Evolutionary conservation across 1,140 invertebrate species (phyloP), one percentile per base, ranked within the genome.

Genomic region (Bombus cullumanus): DNA sequence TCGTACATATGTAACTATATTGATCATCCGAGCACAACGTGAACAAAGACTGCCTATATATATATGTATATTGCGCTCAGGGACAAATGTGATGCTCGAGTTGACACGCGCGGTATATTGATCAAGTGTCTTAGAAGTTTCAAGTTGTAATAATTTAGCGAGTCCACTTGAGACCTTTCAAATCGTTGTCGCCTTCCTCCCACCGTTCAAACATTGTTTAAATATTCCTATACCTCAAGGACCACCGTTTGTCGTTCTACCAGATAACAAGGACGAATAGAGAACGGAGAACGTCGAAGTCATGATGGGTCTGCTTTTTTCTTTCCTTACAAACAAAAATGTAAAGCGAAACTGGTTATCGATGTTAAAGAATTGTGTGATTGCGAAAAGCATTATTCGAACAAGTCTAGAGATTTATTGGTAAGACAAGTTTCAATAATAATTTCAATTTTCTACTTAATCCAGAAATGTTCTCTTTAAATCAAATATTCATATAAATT

Each of bases 31-130:
- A 81, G 76, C 88, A 81, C 79, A 74, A 90, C 89, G 88, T 81
- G 89, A 88, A 90, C 89, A 90, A 90, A 90, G 88, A 74, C 13
- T 12, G 39, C n/a, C 13, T 47, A 43, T 43, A 13, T 53, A 25
- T 86, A 86, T 82, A 69, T 87, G 82, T 43, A 25, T 4, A 31
- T 13, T 22, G 47, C 47, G 6, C 81, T 90, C 89, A 88, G 83
- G 86, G 88, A 88, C 89, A 86, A 89, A 90, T 90, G 28, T 81
- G 88, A 82, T 31, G n/a, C 74, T 84, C 85, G 77, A 78, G 53
- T 90, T 89, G 86, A 90, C 80, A 85, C 81, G 85, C 73, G 72
- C 73, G 37, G 43, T 84, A 89, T 85, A 74, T 87, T 89, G 88
- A 81, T 89, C 89, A 90, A 89, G 88, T 87, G 64, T n/a, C 8